Conservation (phyloP, 2,113 vertebrate genomes). For the Engraulis encrasicolus region DNA sequence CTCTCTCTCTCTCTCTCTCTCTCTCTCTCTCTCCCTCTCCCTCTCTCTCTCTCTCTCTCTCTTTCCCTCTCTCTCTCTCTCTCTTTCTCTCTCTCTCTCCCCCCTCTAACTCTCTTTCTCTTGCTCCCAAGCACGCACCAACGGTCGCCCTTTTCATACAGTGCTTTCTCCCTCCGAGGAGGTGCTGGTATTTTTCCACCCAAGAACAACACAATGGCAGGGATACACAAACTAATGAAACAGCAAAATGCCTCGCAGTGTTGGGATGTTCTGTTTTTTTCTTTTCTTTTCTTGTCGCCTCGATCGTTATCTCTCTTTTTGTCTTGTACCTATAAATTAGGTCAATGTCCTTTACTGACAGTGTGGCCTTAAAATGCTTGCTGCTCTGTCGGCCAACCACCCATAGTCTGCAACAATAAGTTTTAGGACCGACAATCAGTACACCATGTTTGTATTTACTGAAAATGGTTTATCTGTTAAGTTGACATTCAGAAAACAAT, state of each 20-base stretch:
- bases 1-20: too few species aligned
- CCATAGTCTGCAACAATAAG: background rate
- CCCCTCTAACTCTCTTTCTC: too few species aligned
- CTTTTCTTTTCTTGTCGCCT: background rate
- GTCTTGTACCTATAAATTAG: background rate
- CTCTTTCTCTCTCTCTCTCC: too few species aligned
- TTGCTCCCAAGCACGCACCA: conserved; percentile 41
- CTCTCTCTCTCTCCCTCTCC: too few species aligned
- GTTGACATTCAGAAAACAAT: too few species aligned
- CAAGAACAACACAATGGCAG: conserved; percentile 34
- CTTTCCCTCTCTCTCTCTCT: too few species aligned
- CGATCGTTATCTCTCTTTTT: background rate
- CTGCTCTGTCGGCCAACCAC: background rate
- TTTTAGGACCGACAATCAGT: background rate
- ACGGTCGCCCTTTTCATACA: conserved; percentile 42
- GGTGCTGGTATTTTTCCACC: conserved; percentile 59
- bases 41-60: too few species aligned
- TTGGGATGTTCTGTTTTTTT: background rate
- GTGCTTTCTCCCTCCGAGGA: conserved; percentile 43
- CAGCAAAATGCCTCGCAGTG: background rate
- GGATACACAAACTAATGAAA: conserved; percentile 41
- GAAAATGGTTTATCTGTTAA: too few species aligned
- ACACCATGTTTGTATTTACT: background rate
- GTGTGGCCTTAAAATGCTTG: background rate
- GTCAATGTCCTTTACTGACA: background rate